Evolutionary conservation across 2,113 vertebrate genomes (phyloP).

Genomic region (Stomatorhinus ivindoensis): DNA sequence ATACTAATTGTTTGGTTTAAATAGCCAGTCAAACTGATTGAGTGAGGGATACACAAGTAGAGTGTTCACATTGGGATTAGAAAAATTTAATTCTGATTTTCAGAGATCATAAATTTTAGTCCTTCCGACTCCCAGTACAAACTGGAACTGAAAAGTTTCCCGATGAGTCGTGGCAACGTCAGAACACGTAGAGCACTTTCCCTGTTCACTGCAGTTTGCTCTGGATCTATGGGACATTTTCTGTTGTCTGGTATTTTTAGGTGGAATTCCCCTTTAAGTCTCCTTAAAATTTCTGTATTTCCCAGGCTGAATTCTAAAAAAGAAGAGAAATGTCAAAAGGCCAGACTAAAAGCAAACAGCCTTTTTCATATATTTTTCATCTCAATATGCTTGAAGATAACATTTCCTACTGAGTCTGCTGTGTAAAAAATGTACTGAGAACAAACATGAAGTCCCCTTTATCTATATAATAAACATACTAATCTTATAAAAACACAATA

Average conservation of each 20-base stretch:
- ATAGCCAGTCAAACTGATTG: background rate
- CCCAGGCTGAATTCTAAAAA: constrained; percentile 6
- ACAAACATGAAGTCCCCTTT: background rate
- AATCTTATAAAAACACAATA: background rate
- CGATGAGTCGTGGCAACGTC: background rate
- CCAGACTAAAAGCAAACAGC: background rate
- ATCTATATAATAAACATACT: background rate
- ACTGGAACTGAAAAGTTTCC: background rate
- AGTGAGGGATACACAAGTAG: background rate
- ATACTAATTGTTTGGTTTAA: background rate
- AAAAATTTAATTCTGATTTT: background rate
- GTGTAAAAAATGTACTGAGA: background rate
- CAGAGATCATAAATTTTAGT: background rate
- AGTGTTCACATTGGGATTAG: background rate
- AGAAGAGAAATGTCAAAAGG: constrained; percentile 19
- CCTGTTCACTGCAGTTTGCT: background rate
- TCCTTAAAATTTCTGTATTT: background rate
- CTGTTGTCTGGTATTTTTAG: background rate
- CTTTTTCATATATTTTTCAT: background rate
- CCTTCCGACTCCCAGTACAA: background rate
- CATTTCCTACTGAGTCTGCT: background rate
- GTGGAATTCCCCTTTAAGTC: background rate
- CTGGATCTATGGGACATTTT: background rate
- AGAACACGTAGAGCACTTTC: background rate
- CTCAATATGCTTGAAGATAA: background rate